These are phyloP conservation scores for Pseudorhiza aurosa DNA, from an alignment of 30 jellyfish, hydroid and myxozoan species.

Conservation along the genomic window DNA sequence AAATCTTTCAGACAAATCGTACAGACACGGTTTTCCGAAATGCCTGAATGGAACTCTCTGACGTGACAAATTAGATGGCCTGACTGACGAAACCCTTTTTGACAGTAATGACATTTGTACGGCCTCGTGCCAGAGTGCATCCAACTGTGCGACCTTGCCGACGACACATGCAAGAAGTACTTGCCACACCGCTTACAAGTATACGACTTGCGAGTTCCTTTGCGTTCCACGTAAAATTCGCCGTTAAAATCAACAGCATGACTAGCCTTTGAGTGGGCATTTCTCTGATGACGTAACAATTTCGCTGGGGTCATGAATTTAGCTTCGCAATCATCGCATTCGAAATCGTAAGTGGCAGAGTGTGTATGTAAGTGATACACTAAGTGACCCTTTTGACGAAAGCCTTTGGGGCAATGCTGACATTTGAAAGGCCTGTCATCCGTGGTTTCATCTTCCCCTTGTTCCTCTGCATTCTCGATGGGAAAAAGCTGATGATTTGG, in stretches of 20 bases:
- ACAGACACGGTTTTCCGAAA: slow-evolving; percentile 1
- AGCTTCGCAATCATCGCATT: slow-evolving; percentile 15
- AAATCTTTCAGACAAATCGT: neutral
- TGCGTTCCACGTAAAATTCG: neutral
- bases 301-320: slow-evolving; percentile 19
- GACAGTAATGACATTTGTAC: neutral
- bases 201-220: neutral
- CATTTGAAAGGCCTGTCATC: slow-evolving; percentile 27
- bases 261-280: neutral
- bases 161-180: neutral
- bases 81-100: slow-evolving; percentile 11
- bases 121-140: slow-evolving; percentile 33
- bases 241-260: slow-evolving; percentile 1
- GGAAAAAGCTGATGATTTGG: neutral
- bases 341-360: neutral
- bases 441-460: neutral
- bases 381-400: slow-evolving; percentile 15
- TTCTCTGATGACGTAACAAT: slow-evolving; percentile 14
- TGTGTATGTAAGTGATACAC: slow-evolving; percentile 19
- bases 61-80: slow-evolving; percentile 34
- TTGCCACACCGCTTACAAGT: neutral
- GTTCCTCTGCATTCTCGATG: neutral
- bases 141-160: slow-evolving; percentile 27
- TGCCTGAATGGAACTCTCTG: slow-evolving; percentile 10
- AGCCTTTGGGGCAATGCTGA: slow-evolving; percentile 11